These are phyloP conservation scores for Neotoxoptera formosana DNA, from an alignment of 1,140 invertebrate species.

Conservation along the genomic window DNA sequence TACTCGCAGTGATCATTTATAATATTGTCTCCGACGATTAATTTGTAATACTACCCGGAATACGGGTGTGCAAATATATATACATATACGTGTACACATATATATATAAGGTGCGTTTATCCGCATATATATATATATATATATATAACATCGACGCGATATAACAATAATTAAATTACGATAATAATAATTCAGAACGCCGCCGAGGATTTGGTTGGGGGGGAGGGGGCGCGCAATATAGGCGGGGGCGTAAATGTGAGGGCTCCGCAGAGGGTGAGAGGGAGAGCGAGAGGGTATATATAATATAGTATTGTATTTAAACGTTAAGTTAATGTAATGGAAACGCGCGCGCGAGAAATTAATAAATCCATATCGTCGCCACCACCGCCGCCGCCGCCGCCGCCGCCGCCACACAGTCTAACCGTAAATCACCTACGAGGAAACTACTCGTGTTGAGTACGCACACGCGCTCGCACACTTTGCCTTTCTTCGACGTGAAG, in stretches of 20 bases:
- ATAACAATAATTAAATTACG: conserved; percentile 28
- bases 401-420: not conserved
- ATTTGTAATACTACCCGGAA: not conserved
- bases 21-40: conserved; percentile 16
- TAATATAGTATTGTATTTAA: not conserved
- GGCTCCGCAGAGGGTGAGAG: not conserved
- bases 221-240: not conserved
- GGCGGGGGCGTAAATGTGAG: no score
- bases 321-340: conserved; percentile 10
- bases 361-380: conserved; percentile 7
- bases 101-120: not conserved
- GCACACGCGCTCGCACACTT: not conserved
- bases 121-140: no score
- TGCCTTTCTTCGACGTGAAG: not conserved
- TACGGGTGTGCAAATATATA: not conserved
- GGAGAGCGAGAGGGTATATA: not conserved
- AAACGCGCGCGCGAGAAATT: not conserved
- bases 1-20: not conserved
- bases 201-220: not conserved
- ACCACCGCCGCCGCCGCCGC: no score
- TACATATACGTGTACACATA: not conserved
- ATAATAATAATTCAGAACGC: not conserved
- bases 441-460: not conserved
- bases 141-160: not conserved
- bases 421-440: not conserved